phyloP scores from a whole-genome alignment of 2,888 invertebrate genomes.

The Pyrrhosoma nymphula region DNA sequence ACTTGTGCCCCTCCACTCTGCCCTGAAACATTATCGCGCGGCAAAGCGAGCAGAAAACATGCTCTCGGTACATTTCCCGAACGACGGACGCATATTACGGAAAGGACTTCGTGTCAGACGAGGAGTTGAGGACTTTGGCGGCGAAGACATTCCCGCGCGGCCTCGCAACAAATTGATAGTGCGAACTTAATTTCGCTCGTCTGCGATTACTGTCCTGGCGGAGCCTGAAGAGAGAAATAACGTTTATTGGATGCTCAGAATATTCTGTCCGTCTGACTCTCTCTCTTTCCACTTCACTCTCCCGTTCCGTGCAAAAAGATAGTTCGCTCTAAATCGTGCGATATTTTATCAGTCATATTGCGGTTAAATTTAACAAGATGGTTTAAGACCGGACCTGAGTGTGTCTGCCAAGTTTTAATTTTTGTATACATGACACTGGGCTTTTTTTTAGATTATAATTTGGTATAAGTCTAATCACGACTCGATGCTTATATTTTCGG shows the following conservation, averaged over 20 bases:
- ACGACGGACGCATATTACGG: constrained; percentile 4
- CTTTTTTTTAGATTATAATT: no score
- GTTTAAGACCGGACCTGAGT: no score
- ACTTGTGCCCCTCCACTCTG: no score
- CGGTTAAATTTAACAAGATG: no score
- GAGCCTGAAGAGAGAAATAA: not conserved
- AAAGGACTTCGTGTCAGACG: not conserved
- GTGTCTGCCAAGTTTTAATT: no score
- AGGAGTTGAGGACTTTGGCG: not conserved
- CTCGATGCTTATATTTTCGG: no score
- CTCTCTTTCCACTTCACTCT: not conserved
- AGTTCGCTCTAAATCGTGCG: not conserved
- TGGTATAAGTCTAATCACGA: no score
- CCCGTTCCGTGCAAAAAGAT: not conserved
- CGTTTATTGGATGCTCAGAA: not conserved
- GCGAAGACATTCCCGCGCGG: not conserved
- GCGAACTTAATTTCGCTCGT: not conserved
- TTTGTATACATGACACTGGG: no score
- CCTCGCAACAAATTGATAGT: not conserved
- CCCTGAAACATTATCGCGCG: not conserved
- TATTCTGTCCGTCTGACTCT: no score
- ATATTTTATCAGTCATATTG: not conserved
- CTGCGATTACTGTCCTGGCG: not conserved
- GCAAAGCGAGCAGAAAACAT: not conserved
- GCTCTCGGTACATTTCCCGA: not conserved